Evolutionary conservation across 1,140 invertebrate species (phyloP).

Genomic region (Apis laboriosa): DNA sequence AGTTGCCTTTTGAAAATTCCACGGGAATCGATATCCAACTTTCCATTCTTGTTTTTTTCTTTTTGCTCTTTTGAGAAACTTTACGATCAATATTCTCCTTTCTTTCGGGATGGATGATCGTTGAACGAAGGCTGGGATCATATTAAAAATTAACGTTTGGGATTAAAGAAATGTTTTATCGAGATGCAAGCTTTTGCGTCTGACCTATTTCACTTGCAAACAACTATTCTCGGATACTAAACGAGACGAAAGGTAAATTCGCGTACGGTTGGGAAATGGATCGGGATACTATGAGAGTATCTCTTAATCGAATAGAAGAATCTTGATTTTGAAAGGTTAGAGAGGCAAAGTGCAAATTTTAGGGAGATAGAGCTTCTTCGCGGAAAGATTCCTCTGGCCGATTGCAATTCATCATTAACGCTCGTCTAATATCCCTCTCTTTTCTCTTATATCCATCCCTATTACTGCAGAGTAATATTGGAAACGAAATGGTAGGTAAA

Average conservation of each 20-base stretch:
- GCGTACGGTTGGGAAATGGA: not conserved
- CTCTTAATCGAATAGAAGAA: not conserved
- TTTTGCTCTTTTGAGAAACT: no score
- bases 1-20: constrained; percentile 3
- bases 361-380: constrained; percentile 5
- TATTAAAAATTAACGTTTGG: no score
- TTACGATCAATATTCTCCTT: no score
- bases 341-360: constrained; percentile 32
- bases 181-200: no score
- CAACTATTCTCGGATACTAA: no score
- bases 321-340: constrained; percentile 37
- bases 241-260: no score
- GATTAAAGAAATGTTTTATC: no score
- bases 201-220: no score
- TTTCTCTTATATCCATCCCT: no score
- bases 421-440: constrained; percentile 21
- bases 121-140: no score
- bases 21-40: constrained; percentile 1
- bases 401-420: constrained; percentile 62
- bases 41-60: not conserved
- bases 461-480: not conserved
- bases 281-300: not conserved
- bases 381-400: constrained; percentile 42
- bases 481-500: constrained; percentile 6
- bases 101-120: no score